phyloP scores from a whole-genome alignment of 2,113 vertebrate species.

The Nibea coibor region DNA sequence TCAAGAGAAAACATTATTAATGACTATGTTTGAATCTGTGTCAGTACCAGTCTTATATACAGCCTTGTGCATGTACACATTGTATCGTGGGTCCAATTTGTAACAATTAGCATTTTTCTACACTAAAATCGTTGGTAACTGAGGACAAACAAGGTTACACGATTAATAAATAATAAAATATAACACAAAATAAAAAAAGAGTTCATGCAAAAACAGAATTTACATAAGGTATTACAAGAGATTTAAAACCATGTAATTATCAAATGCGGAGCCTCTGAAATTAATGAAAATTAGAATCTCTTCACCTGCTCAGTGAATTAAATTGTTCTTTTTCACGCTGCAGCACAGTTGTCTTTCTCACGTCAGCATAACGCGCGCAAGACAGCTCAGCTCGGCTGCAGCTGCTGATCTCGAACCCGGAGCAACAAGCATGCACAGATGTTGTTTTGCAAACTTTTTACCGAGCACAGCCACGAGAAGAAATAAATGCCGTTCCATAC shows the following conservation, averaged over 20 bases:
- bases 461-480: not conserved
- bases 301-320: not conserved
- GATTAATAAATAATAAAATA: too few species aligned
- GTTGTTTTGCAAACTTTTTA: not conserved
- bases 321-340: not conserved
- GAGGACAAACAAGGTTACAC: not conserved
- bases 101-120: not conserved
- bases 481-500: conserved; percentile 17
- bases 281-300: not conserved
- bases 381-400: too few species aligned
- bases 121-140: not conserved
- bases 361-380: too few species aligned
- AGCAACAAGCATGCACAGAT: not conserved
- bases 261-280: not conserved
- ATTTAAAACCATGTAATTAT: not conserved
- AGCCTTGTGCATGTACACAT: not conserved
- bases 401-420: not conserved
- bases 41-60: not conserved
- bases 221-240: not conserved
- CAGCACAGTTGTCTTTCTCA: too few species aligned
- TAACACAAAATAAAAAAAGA: too few species aligned
- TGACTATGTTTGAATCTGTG: not conserved
- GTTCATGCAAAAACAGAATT: not conserved
- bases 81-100: not conserved
- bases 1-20: not conserved